Conservation (phyloP, 1,140 invertebrate genomes). For the Zaprionus nigranus region DNA sequence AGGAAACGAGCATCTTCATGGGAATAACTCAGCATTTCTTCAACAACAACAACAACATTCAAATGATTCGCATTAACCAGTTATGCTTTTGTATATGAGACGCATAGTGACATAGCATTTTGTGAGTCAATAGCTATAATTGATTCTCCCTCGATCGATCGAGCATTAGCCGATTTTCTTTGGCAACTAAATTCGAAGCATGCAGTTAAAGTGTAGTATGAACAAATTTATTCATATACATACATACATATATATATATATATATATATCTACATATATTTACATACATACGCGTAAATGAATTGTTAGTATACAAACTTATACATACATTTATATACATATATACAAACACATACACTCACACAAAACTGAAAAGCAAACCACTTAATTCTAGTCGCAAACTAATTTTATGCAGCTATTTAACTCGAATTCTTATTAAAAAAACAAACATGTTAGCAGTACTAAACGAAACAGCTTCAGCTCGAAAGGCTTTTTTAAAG, state of each 20-base stretch:
- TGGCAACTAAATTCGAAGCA: slow-evolving; percentile 20
- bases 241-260: slow-evolving; percentile 53
- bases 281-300: slow-evolving; percentile 48
- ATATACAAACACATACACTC: slow-evolving; percentile 24
- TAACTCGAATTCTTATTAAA: slow-evolving; percentile 61
- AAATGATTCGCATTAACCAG: slow-evolving; percentile 40
- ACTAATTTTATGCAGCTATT: slow-evolving; percentile 72
- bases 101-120: slow-evolving; percentile 37
- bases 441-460: slow-evolving; percentile 35
- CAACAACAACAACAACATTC: slow-evolving; percentile 13
- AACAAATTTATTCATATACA: slow-evolving; percentile 70
- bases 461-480: slow-evolving; percentile 35
- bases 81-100: slow-evolving; percentile 46
- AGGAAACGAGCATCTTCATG: slow-evolving; percentile 1
- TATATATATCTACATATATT: slow-evolving; percentile 42
- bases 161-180: not conserved
- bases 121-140: slow-evolving; percentile 45
- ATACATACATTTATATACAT: slow-evolving; percentile 35
- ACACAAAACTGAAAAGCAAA: slow-evolving; percentile 52
- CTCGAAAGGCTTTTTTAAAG: slow-evolving; percentile 22
- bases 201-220: slow-evolving; percentile 64
- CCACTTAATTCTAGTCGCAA: slow-evolving; percentile 76
- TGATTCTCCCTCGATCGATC: slow-evolving; percentile 23
- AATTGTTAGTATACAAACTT: slow-evolving; percentile 59
- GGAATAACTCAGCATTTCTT: slow-evolving; percentile 18